Conservation (phyloP, 2,113 vertebrate species). For the Python bivittatus region DNA sequence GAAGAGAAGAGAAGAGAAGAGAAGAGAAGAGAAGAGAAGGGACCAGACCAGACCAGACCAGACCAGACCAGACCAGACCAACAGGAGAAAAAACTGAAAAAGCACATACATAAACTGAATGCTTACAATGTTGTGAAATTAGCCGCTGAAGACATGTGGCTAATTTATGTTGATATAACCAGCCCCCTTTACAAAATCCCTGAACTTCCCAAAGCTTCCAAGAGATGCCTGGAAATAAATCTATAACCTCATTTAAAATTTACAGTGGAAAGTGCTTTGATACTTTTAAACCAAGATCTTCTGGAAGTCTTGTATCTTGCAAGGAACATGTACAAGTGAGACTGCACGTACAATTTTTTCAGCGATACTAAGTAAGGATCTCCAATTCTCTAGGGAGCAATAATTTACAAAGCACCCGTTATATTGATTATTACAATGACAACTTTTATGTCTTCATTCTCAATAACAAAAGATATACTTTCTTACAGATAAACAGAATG, state of each 20-base stretch:
- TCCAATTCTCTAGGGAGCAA: not conserved
- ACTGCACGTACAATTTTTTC: slow-evolving; percentile 23
- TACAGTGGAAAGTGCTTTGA: slow-evolving; percentile 65
- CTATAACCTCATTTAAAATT: slow-evolving; percentile 35
- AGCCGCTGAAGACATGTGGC: not conserved
- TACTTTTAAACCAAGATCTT: not conserved
- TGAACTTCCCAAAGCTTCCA: not conserved
- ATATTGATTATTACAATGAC: not conserved
- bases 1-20: too few species aligned
- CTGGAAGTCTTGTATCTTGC: slow-evolving; percentile 30
- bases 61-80: too few species aligned
- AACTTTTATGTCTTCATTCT: not conserved
- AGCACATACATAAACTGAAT: not conserved
- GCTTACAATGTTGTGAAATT: not conserved
- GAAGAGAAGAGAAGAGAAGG: too few species aligned
- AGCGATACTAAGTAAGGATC: not conserved
- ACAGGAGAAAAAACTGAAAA: too few species aligned
- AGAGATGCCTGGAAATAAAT: not conserved
- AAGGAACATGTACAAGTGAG: slow-evolving; percentile 43
- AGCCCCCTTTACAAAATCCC: not conserved
- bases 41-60: too few species aligned
- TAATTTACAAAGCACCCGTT: not conserved
- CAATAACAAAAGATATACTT: not conserved
- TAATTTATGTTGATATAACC: not conserved
- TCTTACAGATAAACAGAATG: not conserved